These are phyloP conservation scores for Calyptomena viridis DNA, from an alignment of 2,113 vertebrate genomes.

Conservation along the genomic window DNA sequence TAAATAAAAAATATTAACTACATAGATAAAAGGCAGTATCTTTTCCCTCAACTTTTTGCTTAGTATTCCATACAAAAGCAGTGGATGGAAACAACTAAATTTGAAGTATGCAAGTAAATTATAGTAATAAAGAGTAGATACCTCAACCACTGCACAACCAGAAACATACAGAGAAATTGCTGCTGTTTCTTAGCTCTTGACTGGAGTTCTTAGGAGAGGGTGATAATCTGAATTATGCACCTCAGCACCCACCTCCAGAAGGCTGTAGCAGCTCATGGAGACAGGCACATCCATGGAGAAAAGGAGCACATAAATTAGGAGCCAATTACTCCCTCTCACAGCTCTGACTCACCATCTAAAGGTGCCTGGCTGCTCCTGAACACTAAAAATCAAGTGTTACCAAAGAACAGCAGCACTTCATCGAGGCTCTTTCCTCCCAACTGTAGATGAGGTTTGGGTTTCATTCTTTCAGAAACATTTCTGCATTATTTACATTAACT, in stretches of 20 bases:
- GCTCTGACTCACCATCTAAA: neutral
- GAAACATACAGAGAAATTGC: neutral
- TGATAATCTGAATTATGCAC: neutral
- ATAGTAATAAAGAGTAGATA: neutral
- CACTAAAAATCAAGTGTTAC: neutral
- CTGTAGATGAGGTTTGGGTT: neutral
- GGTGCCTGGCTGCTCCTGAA: neutral
- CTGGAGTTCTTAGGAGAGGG: neutral
- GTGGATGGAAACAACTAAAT: neutral
- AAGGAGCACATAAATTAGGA: neutral
- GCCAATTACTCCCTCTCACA: neutral
- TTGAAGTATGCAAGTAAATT: neutral
- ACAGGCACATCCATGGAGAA: neutral
- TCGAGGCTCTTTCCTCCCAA: neutral
- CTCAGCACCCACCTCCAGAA: neutral
- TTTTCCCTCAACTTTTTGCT: neutral
- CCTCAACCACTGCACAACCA: neutral
- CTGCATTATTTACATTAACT: neutral
- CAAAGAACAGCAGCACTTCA: neutral
- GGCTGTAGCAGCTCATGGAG: neutral
- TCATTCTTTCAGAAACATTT: neutral
- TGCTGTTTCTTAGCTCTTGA: neutral
- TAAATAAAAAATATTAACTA: neutral
- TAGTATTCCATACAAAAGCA: neutral
- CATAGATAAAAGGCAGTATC: neutral